Evolutionary conservation across 2,797 vertebrate genomes (phyloP), one percentile per base, ranked within the genome.

Genomic region (Pseudochromis fuscus): DNA sequence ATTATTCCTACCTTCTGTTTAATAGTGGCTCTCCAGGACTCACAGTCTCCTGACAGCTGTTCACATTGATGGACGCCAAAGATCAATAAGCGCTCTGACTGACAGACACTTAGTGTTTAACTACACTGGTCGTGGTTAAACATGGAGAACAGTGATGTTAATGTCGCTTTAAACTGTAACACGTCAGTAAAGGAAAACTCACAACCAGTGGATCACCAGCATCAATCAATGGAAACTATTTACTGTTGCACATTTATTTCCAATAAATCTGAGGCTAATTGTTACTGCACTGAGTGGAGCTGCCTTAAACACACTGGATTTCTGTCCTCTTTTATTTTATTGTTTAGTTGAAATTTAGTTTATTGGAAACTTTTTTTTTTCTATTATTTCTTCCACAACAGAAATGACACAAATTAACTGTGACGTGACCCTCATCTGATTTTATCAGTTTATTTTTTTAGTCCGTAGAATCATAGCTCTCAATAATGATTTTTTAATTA

Each of bases 71-170:
- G 59, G 81, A 82, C 75, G 5, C 28, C 16, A 30, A 1, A 49
- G 57, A 82, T 87, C 84, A 71, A 82, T 77, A 45, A 45, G 9
- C 44, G 18, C 52, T 52, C 46, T 58, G 75, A 65, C 56, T 7
- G 37, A 53, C 48, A 61, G 66, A n/a, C n/a, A n/a, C n/a, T n/a
- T 25, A 25, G 46, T 13, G 23, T 59, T 63, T 64, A 64, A 64
- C 44, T 52, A 18, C 66, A 45, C n/a, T 51, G 52, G 16, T 49
- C 52, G 59, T 62, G 28, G 50, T 53, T 27, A 28, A 69, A 59
- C 6, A n/a, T n/a, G 7, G 21, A n/a, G 42, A 45, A 52, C 3
- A 12, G 25, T 18, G 19, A 56, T n/a, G 2, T 28, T 66, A 35
- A 59, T 46, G 31, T 52, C 56, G 27, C 48, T 58, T 49, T 61